Base-by-base conservation (phyloP, 2,888 invertebrate genomes). In the Nectonema munidae region DNA sequence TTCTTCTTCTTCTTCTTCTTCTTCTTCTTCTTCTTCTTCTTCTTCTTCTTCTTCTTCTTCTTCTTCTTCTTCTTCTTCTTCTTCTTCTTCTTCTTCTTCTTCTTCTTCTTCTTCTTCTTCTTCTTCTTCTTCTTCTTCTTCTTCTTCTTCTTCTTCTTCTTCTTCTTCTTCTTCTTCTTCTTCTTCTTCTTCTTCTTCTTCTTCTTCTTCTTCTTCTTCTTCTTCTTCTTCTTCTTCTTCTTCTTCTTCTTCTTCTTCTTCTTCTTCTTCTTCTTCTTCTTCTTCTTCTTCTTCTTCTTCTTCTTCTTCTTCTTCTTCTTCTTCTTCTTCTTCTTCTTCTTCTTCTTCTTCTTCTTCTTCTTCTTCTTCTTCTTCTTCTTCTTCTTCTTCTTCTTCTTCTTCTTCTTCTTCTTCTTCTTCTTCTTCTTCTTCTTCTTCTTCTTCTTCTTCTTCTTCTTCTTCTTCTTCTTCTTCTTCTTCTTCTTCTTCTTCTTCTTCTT, bases 151-250 rank as follows among this genome's bases (percentile, higher is more conserved):
- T 39, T 37, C 20, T 13, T 38, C 38, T 38, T 17, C 20, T 17
- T 39, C 9, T 39, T 3, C 20, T 16, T 38, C 38, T 38, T 16
- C 6, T 16, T 40, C 4, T 39, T 21, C 21, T 21, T 39, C 18
- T 39, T 13, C 17, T 37, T 38, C 3, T 39, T 18, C 20, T 39
- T 39, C 14, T 39, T 37, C 20, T 13, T 38, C 38, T 38, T 17
- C 20, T 17, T 39, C 9, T 39, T 3, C 20, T 16, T 38, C 38
- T 38, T 16, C 6, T 16, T 40, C 4, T 39, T 21, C 21, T 21
- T 39, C 18, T 39, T 13, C 17, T 37, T 38, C 3, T 39, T 18
- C 20, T 39, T 39, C 14, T 39, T 37, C 20, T 13, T 38, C 38
- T 38, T 17, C 20, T 17, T 39, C 9, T 39, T 3, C 20, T 16